Conservation (phyloP, 2,113 vertebrate species). For the Takifugu bimaculatus region DNA sequence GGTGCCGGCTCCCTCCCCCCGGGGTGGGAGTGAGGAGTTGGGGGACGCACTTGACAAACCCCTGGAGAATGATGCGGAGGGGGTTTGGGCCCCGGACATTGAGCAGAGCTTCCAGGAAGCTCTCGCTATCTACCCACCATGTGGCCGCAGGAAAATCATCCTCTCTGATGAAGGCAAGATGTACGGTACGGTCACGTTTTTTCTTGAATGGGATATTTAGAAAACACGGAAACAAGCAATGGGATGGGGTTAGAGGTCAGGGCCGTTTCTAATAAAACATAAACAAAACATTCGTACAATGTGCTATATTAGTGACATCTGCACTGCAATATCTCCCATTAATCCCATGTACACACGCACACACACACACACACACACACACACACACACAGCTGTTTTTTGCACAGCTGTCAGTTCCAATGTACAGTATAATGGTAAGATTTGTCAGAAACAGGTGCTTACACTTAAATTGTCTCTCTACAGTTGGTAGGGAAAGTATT, state of each 20-base stretch:
- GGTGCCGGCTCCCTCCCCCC: conserved; percentile 89
- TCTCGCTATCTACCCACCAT: conserved; percentile 85
- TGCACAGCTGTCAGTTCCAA: conserved; percentile 54
- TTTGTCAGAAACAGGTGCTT: conserved; percentile 23
- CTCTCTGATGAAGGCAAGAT: conserved; percentile 92
- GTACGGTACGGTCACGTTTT: conserved; percentile 81
- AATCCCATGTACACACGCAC: background rate
- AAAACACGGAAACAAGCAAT: background rate
- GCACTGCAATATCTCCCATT: background rate
- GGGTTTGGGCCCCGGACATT: conserved; percentile 97
- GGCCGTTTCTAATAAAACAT: background rate
- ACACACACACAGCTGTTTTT: conserved; percentile 36
- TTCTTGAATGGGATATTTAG: background rate
- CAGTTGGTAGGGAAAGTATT: too few species aligned
- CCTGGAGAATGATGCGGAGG: conserved; percentile 96
- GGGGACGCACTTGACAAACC: conserved; percentile 91
- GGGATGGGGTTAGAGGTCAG: too few species aligned
- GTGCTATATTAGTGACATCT: background rate
- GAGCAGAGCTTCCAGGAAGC: conserved; percentile 95
- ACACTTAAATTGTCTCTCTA: background rate
- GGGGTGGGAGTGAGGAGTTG: conserved; percentile 84
- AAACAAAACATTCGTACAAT: background rate
- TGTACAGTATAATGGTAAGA: conserved; percentile 20
- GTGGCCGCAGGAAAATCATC: conserved; percentile 85
- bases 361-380: conserved; percentile 10